Evolutionary conservation across 2,797 vertebrate genomes (phyloP).

Genomic region (Labroides dimidiatus): DNA sequence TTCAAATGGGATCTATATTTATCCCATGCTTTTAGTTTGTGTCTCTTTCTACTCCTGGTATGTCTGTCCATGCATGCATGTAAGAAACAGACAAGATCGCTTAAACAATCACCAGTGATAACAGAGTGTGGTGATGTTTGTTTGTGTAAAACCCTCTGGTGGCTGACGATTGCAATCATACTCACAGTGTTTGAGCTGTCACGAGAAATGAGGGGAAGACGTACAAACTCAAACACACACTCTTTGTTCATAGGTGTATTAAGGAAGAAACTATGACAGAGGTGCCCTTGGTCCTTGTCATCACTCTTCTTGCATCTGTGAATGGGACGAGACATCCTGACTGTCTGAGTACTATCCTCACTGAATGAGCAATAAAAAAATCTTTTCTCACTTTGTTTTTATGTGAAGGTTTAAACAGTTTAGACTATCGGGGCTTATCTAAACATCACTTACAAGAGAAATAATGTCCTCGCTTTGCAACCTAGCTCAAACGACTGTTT

Average conservation of each 20-base stretch:
- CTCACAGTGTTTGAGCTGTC: neutral
- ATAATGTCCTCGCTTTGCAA: conserved; percentile 6
- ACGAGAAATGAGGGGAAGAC: conserved; percentile 3
- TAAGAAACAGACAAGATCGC: conserved; percentile 18
- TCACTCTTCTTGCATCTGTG: conserved; percentile 1
- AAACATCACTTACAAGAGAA: conserved; percentile 23
- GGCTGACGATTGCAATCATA: conserved; percentile 30
- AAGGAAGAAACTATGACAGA: conserved; percentile 7
- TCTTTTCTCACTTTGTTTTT: conserved; percentile 11
- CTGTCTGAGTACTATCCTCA: conserved; percentile 10
- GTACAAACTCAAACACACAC: neutral
- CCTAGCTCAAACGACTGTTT: neutral
- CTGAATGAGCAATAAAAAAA: conserved; percentile 18
- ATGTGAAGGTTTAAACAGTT: conserved; percentile 27
- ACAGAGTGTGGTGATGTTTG: conserved; percentile 22
- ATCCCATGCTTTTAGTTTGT: conserved; percentile 21
- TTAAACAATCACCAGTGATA: conserved; percentile 19
- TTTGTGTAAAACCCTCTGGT: conserved; percentile 28
- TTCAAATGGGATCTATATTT: conserved; percentile 20
- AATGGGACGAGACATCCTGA: neutral
- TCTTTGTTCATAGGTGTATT: conserved; percentile 1
- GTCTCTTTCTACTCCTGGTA: neutral
- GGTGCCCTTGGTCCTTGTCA: neutral
- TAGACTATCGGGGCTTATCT: conserved; percentile 5
- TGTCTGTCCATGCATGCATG: neutral